Conservation (phyloP, 2,888 invertebrate species). For the Anthrax anthrax region DNA sequence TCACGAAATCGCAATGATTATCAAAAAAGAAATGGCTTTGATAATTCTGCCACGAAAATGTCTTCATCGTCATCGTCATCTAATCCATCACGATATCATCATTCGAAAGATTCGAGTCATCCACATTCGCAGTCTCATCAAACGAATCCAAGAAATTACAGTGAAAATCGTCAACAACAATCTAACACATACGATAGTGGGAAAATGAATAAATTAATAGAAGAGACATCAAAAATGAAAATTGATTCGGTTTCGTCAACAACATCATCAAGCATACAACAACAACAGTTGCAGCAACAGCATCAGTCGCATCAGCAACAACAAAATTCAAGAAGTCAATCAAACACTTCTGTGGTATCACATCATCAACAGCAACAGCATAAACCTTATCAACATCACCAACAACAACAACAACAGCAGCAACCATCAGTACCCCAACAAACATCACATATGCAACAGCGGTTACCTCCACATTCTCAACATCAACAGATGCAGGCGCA, state of each 20-base stretch:
- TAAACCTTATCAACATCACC: slow-evolving; percentile 3
- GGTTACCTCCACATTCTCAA: slow-evolving; percentile 13
- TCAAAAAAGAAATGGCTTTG: slow-evolving; percentile 1
- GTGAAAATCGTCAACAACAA: slow-evolving; percentile 14
- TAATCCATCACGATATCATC: slow-evolving; percentile 1
- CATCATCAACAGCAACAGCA: slow-evolving; percentile 6
- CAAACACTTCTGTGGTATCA: neutral
- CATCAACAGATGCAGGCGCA: slow-evolving; percentile 6
- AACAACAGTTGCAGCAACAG: slow-evolving; percentile 16
- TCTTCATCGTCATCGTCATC: neutral
- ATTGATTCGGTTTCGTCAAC: slow-evolving; percentile 11
- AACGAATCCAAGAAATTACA: slow-evolving; percentile 10
- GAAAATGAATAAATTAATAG: slow-evolving; percentile 18
- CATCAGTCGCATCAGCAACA: slow-evolving; percentile 2
- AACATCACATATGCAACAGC: slow-evolving; percentile 13
- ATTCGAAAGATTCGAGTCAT: slow-evolving; percentile 9
- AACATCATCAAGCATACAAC: slow-evolving; percentile 12
- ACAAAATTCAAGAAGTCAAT: slow-evolving; percentile 1
- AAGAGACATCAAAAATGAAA: slow-evolving; percentile 24
- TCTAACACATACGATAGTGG: slow-evolving; percentile 7
- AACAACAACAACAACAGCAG: slow-evolving; percentile 2
- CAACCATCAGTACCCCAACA: slow-evolving; percentile 14
- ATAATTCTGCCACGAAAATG: neutral
- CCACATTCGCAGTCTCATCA: too few species aligned
- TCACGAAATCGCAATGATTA: slow-evolving; percentile 1